Evolutionary conservation across 1,140 invertebrate species (phyloP), one percentile per base, ranked within the genome.

Genomic region (Leptestheria dahalacensis): DNA sequence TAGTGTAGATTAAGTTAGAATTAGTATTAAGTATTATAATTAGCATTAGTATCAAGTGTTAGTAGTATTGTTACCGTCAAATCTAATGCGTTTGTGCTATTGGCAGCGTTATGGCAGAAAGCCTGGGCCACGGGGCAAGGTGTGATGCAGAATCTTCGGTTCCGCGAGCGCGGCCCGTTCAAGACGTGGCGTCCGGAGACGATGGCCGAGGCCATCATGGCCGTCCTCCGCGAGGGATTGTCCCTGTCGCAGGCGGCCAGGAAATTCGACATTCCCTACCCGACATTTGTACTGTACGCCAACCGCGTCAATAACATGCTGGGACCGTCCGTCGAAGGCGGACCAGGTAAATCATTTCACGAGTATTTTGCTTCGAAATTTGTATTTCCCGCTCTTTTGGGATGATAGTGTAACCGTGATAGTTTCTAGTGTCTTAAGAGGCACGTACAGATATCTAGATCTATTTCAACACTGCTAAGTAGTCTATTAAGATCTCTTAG

Each of bases 251-350:
- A 93, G 15, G 88, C 88, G 1, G 89, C 89, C 23, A 79, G 88
- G 66, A 91, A 91, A 74, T 91, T 86, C 75, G 88, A 91, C 77
- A 93, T 93, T 70, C 89, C 89, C 20, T 92, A 93, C 74, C 89
- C 89, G 59, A 93, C 89, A 1, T 91, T 93, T 68, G 88, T 93
- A 48, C 78, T 91, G 20, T 93, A 93, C 72, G 88, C 89, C 55
- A 93, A 92, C 72, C 75, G 88, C 61, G 89, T 93, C 3, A 88
- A 91, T 73, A 92, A 93, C 71, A 90, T 93, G 85, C 78, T 93
- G 62, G 88, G 88, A 51, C 89, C 89, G 41, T 91, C 88, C 50
- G 81, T 84, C 23, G 87, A 90, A 67, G 86, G 87, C 57, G 85
- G 85, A 66, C 82, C 85, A 72, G 86, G 84, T 86, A 75, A 9